Conservation (phyloP, 2,888 invertebrate genomes). For the Helicoverpa assulta region DNA sequence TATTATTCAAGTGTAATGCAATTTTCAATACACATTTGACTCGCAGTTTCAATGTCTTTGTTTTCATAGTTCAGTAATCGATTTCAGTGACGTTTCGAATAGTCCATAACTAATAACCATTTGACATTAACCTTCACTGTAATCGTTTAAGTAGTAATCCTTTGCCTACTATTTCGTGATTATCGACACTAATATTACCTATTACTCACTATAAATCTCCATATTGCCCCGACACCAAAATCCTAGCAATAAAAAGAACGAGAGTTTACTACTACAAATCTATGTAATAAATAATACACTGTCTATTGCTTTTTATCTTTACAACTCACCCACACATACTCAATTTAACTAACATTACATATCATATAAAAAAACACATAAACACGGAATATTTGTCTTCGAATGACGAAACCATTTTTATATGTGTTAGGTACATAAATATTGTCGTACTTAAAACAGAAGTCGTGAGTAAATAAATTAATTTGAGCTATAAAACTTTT, state of each 20-base stretch:
- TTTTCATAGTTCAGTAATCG: background rate
- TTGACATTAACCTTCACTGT: background rate
- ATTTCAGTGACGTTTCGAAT: background rate
- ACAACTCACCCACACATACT: constrained; percentile 17
- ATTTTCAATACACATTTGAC: background rate
- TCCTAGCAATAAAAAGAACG: constrained; percentile 45
- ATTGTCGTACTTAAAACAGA: constrained; percentile 61
- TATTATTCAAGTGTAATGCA: constrained; percentile 36
- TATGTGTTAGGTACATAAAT: constrained; percentile 47
- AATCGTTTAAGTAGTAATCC: constrained; percentile 5
- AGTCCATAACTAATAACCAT: background rate
- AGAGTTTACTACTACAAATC: constrained; percentile 44
- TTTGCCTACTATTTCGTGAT: constrained; percentile 29
- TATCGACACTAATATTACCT: constrained; percentile 6
- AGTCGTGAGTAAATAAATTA: constrained; percentile 61
- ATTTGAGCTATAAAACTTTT: constrained; percentile 23
- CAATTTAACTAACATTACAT: background rate
- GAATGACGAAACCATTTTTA: constrained; percentile 39
- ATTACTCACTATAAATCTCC: background rate
- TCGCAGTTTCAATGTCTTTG: too few relatives aligned
- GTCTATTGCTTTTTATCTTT: constrained; percentile 60
- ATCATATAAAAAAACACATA: constrained; percentile 24
- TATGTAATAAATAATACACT: constrained; percentile 57
- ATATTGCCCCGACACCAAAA: constrained; percentile 7
- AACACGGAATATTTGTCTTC: constrained; percentile 12